Percentiles rank a stretch among this genome's conserved stretches.
Evolutionary conservation across 2,113 vertebrate genomes (phyloP).

Genomic region (Emydura subglobosa): DNA sequence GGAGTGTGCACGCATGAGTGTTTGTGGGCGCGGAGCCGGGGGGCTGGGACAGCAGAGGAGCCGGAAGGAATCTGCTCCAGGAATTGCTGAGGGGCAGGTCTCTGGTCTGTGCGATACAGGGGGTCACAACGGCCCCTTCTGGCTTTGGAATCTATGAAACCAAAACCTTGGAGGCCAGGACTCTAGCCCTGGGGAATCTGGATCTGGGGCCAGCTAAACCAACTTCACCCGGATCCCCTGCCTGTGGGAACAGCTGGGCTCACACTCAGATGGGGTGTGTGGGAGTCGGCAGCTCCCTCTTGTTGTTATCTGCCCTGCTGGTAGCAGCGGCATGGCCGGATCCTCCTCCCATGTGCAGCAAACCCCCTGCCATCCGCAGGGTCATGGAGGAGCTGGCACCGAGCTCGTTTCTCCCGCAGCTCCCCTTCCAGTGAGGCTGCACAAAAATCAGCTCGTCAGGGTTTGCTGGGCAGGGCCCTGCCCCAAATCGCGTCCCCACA

Average conservation of each 20-base stretch:
- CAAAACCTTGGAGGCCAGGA: not conserved
- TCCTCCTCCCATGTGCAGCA: too few relatives aligned
- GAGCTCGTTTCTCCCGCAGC: not conserved
- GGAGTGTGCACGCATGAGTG: too few relatives aligned
- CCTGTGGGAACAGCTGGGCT: too few relatives aligned
- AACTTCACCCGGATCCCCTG: not conserved
- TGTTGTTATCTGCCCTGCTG: too few relatives aligned
- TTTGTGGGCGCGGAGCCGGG: too few relatives aligned
- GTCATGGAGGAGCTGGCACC: not conserved
- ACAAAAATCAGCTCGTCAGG: not conserved
- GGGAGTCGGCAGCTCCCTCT: too few relatives aligned
- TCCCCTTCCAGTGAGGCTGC: not conserved
- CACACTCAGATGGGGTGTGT: too few relatives aligned
- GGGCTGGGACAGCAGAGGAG: too few relatives aligned
- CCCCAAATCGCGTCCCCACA: not conserved
- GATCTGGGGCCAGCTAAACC: not conserved
- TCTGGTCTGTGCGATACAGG: not conserved
- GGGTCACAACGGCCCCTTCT: too few relatives aligned
- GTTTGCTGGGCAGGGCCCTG: not conserved
- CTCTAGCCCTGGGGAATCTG: not conserved
- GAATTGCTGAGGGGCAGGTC: not conserved
- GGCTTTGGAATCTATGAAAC: not conserved
- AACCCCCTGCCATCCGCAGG: too few relatives aligned
- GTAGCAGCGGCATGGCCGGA: too few relatives aligned
- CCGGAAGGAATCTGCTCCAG: not conserved